These are phyloP conservation scores for Diadromus collaris DNA, from an alignment of 2,888 invertebrate genomes.

Conservation along the genomic window DNA sequence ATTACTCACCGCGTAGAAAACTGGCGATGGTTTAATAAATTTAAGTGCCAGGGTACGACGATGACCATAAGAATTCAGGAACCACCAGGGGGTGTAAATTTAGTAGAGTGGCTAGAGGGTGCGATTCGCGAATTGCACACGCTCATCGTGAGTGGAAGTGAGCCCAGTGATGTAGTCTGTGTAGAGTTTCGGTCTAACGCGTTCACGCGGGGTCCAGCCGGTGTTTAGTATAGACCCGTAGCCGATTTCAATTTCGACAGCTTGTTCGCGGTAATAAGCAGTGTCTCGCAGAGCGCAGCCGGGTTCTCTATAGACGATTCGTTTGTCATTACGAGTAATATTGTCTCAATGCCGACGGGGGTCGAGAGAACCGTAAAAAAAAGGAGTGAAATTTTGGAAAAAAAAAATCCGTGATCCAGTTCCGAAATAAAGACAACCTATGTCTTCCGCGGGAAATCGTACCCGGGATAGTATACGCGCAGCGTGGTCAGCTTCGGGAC, in stretches of 20 bases:
- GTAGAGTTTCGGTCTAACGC: neutral
- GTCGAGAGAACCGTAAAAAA: neutral
- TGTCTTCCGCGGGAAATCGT: no score
- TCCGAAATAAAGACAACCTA: no score
- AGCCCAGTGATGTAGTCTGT: neutral
- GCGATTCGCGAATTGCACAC: neutral
- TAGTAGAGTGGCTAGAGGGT: neutral
- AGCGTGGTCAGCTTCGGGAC: no score
- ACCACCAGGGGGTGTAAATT: neutral
- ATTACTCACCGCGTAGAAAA: neutral
- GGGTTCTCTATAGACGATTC: neutral
- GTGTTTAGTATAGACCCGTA: neutral
- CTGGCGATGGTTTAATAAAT: neutral
- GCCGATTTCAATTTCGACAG: neutral
- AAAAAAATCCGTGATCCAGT: no score
- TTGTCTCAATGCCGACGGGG: neutral
- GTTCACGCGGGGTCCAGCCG: neutral
- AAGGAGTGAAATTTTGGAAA: no score
- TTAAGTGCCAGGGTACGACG: neutral
- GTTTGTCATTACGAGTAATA: neutral
- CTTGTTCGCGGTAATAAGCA: neutral
- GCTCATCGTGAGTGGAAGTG: neutral
- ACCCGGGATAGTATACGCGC: no score
- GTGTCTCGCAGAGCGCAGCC: neutral
- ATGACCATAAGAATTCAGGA: neutral